phyloP scores from a whole-genome alignment of 2,797 vertebrate genomes.

The Carcharodon carcharias region DNA sequence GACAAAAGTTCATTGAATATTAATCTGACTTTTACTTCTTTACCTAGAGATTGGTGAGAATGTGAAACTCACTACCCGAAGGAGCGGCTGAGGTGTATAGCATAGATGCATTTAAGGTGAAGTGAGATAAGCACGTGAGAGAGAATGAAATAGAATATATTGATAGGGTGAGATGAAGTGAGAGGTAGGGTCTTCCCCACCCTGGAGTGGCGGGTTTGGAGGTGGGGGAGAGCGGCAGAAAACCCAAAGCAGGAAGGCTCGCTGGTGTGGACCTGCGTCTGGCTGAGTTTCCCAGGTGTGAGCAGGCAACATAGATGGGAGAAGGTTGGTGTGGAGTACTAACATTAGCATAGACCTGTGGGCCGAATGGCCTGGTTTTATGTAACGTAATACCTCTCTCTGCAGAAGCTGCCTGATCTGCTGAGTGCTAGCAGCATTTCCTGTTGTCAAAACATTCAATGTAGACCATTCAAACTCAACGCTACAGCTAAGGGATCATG shows the following conservation, averaged over 20 bases:
- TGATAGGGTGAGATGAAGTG: no score
- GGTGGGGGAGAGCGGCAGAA: no score
- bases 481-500: no score
- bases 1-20: neutral
- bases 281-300: no score
- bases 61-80: neutral
- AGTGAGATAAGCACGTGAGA: neutral
- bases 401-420: no score
- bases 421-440: neutral
- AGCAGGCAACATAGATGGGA: no score
- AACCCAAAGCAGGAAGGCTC: no score
- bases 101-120: neutral
- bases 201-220: no score
- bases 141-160: neutral
- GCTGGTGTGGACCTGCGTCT: no score
- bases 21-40: neutral
- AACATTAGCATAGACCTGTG: neutral
- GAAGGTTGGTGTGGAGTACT: neutral
- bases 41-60: neutral
- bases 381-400: neutral
- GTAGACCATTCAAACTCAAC: neutral
- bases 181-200: no score
- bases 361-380: neutral
- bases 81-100: neutral
- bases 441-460: neutral